These are phyloP conservation scores for Drosophila nasuta DNA, from an alignment of 1,140 invertebrate genomes.

Conservation along the genomic window DNA sequence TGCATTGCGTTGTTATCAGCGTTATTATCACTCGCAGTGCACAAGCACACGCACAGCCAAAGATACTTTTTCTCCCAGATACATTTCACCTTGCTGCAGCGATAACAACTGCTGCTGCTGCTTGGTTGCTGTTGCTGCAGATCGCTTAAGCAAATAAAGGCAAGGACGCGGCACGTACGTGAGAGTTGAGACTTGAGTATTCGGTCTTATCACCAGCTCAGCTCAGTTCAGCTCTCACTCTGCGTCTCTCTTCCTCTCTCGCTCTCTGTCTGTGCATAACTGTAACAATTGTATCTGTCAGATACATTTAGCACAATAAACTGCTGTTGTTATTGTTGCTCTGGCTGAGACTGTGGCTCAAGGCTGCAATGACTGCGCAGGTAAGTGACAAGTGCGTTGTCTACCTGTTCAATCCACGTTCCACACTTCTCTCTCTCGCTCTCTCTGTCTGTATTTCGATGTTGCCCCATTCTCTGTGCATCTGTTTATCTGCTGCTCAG, in stretches of 20 bases:
- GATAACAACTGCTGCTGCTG: conserved; percentile 35
- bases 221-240: background rate
- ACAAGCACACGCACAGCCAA: conserved; percentile 12
- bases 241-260: conserved; percentile 2
- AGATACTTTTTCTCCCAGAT: conserved; percentile 34
- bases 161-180: conserved; percentile 47
- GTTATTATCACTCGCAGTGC: background rate
- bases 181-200: background rate
- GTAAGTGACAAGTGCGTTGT: conserved; percentile 49
- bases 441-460: background rate
- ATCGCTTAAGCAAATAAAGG: conserved; percentile 35
- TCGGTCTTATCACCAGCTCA: conserved; percentile 17
- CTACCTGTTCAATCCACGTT: conserved; percentile 51
- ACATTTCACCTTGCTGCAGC: conserved; percentile 46
- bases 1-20: conserved; percentile 21
- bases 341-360: conserved; percentile 43
- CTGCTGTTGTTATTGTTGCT: conserved; percentile 16
- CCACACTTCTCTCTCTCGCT: conserved; percentile 25
- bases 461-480: background rate
- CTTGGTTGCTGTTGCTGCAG: conserved; percentile 4
- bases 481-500: conserved; percentile 33
- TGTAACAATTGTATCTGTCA: conserved; percentile 61
- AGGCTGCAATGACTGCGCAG: conserved; percentile 62
- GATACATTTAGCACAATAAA: conserved; percentile 33
- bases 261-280: conserved; percentile 45